Conservation (phyloP, 2,888 invertebrate genomes). For the Pegoplata infirma region DNA sequence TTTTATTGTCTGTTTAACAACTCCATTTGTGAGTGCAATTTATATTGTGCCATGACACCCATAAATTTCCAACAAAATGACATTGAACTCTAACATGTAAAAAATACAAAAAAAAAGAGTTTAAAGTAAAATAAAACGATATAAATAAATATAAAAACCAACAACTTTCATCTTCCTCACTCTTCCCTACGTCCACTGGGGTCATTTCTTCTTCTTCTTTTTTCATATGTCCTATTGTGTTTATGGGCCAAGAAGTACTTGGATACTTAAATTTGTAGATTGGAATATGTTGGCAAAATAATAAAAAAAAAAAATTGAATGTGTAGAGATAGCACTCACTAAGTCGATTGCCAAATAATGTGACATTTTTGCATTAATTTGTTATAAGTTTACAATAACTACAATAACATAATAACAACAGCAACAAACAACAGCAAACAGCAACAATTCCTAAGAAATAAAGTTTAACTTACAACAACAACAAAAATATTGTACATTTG, state of each 20-base stretch:
- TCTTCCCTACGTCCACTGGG: neutral
- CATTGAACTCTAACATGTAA: conserved; percentile 54
- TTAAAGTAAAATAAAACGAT: neutral
- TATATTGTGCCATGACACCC: conserved; percentile 59
- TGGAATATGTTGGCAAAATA: neutral
- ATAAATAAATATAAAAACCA: neutral
- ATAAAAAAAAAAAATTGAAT: conserved; percentile 2
- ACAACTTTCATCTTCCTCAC: neutral
- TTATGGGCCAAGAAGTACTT: neutral
- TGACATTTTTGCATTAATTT: conserved; percentile 62
- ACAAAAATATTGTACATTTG: conserved; percentile 38
- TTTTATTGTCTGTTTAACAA: conserved; percentile 42
- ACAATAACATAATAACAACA: conserved; percentile 8
- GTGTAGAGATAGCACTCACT: conserved; percentile 36
- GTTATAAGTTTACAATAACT: conserved; percentile 45
- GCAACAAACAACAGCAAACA: conserved; percentile 2
- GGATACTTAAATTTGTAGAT: too few species aligned
- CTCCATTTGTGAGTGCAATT: conserved; percentile 57
- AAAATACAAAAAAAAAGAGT: neutral
- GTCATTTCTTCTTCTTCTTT: too few species aligned
- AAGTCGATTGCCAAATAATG: conserved; percentile 58
- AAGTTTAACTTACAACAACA: neutral
- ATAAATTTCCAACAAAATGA: conserved; percentile 56
- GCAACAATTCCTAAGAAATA: conserved; percentile 49
- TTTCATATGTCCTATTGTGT: neutral